A percentile compares a stretch with the other conserved stretches of the same genome.
Conservation (phyloP, 2,113 vertebrate species). For the Peromyscus maniculatus region DNA sequence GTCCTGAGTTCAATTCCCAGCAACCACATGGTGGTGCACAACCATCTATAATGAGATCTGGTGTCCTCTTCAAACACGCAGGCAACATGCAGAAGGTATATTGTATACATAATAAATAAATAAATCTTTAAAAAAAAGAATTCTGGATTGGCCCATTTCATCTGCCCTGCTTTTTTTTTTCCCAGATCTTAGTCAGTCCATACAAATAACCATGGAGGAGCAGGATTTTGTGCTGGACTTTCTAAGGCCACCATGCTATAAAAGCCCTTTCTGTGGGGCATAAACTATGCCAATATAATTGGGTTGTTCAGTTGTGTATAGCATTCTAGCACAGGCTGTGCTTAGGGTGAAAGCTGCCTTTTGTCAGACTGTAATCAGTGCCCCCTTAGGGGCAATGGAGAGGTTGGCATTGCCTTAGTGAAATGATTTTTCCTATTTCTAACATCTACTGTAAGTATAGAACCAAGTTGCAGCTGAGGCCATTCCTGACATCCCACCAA, state of each 20-base stretch:
- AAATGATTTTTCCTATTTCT: not conserved
- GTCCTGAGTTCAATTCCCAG: no score
- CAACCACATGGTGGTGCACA: no score
- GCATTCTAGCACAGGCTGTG: not conserved
- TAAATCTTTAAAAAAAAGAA: no score
- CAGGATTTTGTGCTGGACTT: constrained; percentile 91
- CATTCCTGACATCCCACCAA: not conserved
- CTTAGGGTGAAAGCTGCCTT: not conserved
- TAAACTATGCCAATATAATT: constrained; percentile 70
- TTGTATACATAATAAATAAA: no score
- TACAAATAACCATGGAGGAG: constrained; percentile 32
- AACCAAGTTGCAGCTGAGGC: not conserved
- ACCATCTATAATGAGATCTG: no score
- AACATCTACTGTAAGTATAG: not conserved
- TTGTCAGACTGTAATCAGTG: not conserved
- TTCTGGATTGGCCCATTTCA: not conserved
- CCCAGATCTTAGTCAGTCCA: not conserved
- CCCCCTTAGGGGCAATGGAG: not conserved
- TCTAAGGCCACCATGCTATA: constrained; percentile 90
- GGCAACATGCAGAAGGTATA: no score
- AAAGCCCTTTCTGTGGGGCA: constrained; percentile 86
- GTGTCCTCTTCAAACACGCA: no score
- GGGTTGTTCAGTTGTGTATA: constrained; percentile 9
- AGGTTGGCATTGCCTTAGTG: not conserved
- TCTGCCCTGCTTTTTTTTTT: not conserved